A percentile compares a stretch with the other conserved stretches of the same genome.
phyloP scores from a whole-genome alignment of 2,113 vertebrate genomes.

The Tor tambroides region DNA sequence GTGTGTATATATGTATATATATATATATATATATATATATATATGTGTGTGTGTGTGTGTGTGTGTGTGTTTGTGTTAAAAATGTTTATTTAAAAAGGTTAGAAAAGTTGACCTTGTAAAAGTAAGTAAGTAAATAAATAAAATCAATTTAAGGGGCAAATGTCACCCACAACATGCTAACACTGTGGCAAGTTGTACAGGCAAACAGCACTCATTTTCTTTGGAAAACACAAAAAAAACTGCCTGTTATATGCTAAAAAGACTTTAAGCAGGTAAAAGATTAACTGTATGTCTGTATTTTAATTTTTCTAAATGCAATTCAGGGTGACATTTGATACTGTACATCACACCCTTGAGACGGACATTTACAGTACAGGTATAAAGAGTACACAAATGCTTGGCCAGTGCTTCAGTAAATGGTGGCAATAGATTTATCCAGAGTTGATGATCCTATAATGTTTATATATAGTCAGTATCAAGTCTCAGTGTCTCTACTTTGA shows the following conservation, averaged over 20 bases:
- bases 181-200: too few relatives aligned
- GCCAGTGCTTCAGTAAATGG: neutral
- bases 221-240: neutral
- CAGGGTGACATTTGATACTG: neutral
- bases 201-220: neutral
- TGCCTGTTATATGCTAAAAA: neutral
- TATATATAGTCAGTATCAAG: neutral
- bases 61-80: too few relatives aligned
- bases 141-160: too few relatives aligned
- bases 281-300: neutral
- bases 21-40: too few relatives aligned
- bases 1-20: too few relatives aligned
- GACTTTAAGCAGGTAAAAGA: neutral
- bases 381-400: neutral
- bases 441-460: neutral
- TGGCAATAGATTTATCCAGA: neutral
- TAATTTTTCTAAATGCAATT: neutral
- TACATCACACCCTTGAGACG: neutral
- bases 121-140: too few relatives aligned
- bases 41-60: too few relatives aligned
- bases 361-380: neutral
- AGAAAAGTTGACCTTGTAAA: too few relatives aligned
- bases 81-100: too few relatives aligned
- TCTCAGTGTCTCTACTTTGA: neutral
- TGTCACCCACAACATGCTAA: too few relatives aligned